Percentiles rank a stretch among this genome's conserved stretches.
Conservation (phyloP, 2,113 vertebrate genomes). For the Delphinapterus leucas region DNA sequence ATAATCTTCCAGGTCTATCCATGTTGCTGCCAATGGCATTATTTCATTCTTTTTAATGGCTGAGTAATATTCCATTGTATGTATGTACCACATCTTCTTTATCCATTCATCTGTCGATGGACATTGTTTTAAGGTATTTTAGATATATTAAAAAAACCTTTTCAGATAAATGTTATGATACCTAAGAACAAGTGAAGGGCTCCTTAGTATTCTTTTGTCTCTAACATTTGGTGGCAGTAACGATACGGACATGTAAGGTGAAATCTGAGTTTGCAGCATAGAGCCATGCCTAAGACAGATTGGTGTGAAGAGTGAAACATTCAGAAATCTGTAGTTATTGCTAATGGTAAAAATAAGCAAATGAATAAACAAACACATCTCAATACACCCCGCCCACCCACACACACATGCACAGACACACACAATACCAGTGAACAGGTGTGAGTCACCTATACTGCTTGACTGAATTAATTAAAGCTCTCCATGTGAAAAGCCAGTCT, state of each 20-base stretch:
- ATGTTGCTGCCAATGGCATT: neutral
- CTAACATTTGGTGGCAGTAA: neutral
- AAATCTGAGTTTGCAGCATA: neutral
- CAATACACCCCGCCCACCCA: accelerated
- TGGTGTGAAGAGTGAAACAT: neutral
- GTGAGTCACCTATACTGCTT: neutral
- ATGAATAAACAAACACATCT: neutral
- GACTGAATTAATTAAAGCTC: neutral
- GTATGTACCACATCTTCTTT: neutral
- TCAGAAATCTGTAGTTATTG: neutral
- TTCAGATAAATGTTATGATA: neutral
- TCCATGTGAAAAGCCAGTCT: neutral
- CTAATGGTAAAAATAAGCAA: neutral
- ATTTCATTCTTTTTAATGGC: neutral
- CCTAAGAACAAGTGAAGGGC: neutral
- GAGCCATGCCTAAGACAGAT: neutral
- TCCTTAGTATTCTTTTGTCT: neutral
- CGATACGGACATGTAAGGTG: neutral
- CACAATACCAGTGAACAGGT: neutral
- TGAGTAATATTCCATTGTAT: neutral
- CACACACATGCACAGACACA: neutral
- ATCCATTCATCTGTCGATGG: neutral
- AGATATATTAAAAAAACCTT: neutral
- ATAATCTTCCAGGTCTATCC: neutral
- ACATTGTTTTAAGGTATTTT: neutral